Base-by-base conservation (phyloP, 2,113 vertebrate genomes). In the Leucoraja erinaceus region DNA sequence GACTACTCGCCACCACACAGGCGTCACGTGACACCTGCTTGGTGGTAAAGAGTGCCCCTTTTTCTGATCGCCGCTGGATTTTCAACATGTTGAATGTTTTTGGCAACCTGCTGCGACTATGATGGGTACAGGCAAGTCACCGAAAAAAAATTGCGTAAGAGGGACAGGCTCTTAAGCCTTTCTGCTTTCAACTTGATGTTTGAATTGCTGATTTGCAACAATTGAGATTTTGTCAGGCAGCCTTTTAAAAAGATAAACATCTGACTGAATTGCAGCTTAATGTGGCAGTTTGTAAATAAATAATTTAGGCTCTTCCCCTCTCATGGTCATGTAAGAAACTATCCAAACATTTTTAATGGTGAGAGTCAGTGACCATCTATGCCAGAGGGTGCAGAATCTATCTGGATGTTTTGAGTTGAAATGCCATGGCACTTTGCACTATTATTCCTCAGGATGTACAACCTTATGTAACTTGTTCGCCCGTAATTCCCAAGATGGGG, bases 361-460 rank as follows among this genome's bases (percentile, higher is more conserved):
- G n/a, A 63, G 16, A 88, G 61, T 63, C 83, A 88, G 14, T n/a
- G 59, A 88, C n/a, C 5, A 31, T 47, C 1, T 63, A 88, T 31
- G 61, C 83, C 61, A n/a, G 59, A 63, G n/a, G 59, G 83, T 63
- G 83, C 28, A 88, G 11, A 88, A 31, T 18, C 25, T 84, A n/a
- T 88, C 59, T 88, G 59, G 12, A 63, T 88, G 83, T 63, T 31
- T 88, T 88, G 59, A 83, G 79, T 83, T 83, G 54, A 63, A 88
- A 88, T 88, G 83, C n/a, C 83, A 63, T 63, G 59, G 83, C 83
- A 88, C 59, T 88, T 88, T 88, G 83, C 83, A 88, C 83, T 88
- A 88, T 88, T 31, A 88, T n/a, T 88, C 83, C 83, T 88, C 83
- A 88, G 83, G 83, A 88, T 31, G 11, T 66, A 63, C n/a, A 88